These are phyloP conservation scores for Artemia sinica DNA, from an alignment of 2,888 invertebrate genomes.

Conservation along the genomic window DNA sequence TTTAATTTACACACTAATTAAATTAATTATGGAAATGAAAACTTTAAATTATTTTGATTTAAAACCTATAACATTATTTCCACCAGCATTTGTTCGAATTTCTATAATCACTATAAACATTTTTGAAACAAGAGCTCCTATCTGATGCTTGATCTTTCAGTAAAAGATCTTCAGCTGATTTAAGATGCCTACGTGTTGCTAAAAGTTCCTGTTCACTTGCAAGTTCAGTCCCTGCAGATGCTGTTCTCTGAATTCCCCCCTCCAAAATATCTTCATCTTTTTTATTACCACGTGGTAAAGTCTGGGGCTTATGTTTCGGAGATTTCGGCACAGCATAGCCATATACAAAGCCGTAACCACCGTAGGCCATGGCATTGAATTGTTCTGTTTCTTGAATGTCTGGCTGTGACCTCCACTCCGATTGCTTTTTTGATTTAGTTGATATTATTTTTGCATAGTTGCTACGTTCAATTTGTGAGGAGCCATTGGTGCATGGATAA, in stretches of 20 bases:
- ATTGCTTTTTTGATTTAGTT: constrained; percentile 1
- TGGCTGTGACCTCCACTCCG: constrained; percentile 1
- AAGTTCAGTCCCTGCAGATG: constrained; percentile 1
- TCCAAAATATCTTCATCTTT: constrained; percentile 3
- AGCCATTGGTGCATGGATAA: background rate
- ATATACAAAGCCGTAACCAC: constrained; percentile 70
- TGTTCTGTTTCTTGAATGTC: background rate
- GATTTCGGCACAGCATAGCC: constrained; percentile 38
- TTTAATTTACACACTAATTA: too few relatives aligned
- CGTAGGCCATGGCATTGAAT: constrained; percentile 56
- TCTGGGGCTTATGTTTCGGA: constrained; percentile 3
- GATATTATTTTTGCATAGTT: background rate
- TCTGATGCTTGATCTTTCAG: background rate
- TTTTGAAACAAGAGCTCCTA: background rate
- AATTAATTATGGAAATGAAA: too few relatives aligned
- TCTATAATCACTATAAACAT: background rate
- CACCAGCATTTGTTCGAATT: background rate
- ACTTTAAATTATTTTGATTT: too few relatives aligned
- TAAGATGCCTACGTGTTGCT: background rate
- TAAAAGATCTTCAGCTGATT: constrained; percentile 1
- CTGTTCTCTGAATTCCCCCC: background rate
- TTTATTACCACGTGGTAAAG: background rate
- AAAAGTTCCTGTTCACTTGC: background rate
- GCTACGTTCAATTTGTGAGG: background rate
- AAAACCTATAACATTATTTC: background rate